phyloP scores from a whole-genome alignment of 2,888 invertebrate species.

The Cordilura impudica region DNA sequence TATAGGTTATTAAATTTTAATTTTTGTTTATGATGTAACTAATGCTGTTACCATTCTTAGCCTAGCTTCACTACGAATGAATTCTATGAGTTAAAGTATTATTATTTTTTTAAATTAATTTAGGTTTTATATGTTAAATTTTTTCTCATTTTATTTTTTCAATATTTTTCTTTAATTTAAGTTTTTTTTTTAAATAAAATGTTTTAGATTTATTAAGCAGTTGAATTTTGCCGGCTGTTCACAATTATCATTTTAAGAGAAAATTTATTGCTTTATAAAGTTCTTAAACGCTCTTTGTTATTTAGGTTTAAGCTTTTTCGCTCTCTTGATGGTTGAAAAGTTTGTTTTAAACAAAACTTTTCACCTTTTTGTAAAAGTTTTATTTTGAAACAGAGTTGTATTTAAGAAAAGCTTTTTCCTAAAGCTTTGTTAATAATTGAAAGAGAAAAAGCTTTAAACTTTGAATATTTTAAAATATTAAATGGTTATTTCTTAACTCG shows the following conservation, averaged over 20 bases:
- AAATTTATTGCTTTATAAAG: neutral
- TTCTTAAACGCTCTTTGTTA: neutral
- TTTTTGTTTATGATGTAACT: too few relatives aligned
- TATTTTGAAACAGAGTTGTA: neutral
- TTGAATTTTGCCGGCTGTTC: neutral
- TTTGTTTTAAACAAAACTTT: neutral
- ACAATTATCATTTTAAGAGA: neutral
- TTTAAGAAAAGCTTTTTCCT: neutral
- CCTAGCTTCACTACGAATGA: too few relatives aligned
- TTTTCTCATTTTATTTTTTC: too few relatives aligned
- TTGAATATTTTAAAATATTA: neutral
- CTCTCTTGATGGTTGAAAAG: neutral
- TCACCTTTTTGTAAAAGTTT: neutral
- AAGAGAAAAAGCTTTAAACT: slow-evolving; percentile 2
- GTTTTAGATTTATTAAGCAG: too few relatives aligned
- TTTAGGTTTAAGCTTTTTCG: neutral
- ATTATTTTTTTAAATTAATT: too few relatives aligned
- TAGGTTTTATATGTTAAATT: too few relatives aligned
- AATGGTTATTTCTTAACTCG: neutral
- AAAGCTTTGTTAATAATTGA: neutral
- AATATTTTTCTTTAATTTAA: neutral
- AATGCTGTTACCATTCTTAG: too few relatives aligned
- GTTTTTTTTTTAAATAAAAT: neutral
- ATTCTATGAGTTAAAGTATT: too few relatives aligned
- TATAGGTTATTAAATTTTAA: too few relatives aligned